Percentiles rank a stretch among this genome's conserved stretches.
These are phyloP conservation scores for Craterocephalus amniculus DNA, from an alignment of 2,797 vertebrate genomes.

Conservation along the genomic window DNA sequence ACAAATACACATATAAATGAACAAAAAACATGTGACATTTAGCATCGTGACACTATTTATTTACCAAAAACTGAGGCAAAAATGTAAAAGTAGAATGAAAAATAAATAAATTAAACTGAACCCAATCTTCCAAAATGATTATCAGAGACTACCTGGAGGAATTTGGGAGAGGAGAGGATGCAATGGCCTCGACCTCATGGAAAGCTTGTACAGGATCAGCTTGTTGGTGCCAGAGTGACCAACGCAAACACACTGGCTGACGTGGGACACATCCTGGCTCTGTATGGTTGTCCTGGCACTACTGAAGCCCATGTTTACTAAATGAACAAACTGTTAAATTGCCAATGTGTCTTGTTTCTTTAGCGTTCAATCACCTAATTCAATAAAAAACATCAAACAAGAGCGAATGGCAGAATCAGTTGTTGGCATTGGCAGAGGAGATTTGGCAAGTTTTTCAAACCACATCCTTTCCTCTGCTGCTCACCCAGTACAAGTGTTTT, in stretches of 20 bases:
- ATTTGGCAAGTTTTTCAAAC: too few relatives aligned
- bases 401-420: not conserved
- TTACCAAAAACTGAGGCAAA: not conserved
- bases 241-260: too few relatives aligned
- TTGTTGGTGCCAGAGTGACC: too few relatives aligned
- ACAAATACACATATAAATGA: not conserved
- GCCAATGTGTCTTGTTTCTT: too few relatives aligned
- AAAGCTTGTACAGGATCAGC: too few relatives aligned
- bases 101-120: not conserved
- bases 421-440: not conserved
- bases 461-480: not conserved
- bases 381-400: not conserved
- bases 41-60: not conserved
- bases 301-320: too few relatives aligned
- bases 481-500: not conserved
- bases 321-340: too few relatives aligned
- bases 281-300: too few relatives aligned
- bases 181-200: too few relatives aligned
- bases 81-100: not conserved
- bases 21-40: slow-evolving; percentile 26
- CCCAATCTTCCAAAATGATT: not conserved
- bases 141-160: too few relatives aligned
- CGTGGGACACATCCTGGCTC: too few relatives aligned
- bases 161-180: too few relatives aligned
- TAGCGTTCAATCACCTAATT: not conserved